Evolutionary conservation across 2,113 vertebrate genomes (phyloP).

Genomic region (Ctenodactylus gundi): DNA sequence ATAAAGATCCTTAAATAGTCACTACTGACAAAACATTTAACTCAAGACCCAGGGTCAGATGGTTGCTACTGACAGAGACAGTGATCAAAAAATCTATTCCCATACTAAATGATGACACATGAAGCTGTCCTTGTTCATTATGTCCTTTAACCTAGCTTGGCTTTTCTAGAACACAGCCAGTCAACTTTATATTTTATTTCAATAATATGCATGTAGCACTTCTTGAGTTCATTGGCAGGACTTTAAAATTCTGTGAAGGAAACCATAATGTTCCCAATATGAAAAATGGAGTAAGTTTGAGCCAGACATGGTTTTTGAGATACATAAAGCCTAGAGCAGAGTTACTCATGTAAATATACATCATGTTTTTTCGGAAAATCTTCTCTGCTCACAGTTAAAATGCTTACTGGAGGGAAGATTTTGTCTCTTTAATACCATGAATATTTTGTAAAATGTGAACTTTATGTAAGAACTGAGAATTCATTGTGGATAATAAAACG

Average conservation of each 20-base stretch:
- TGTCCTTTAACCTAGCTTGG: constrained; percentile 78
- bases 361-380: constrained; percentile 18
- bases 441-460: constrained; percentile 5
- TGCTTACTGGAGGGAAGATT: constrained; percentile 55
- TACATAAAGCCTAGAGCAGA: background rate
- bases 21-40: constrained; percentile 85
- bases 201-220: constrained; percentile 59
- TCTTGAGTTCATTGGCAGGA: too few relatives aligned
- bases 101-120: constrained; percentile 83
- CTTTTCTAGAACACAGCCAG: constrained; percentile 77
- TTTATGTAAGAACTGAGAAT: background rate
- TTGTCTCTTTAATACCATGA: background rate
- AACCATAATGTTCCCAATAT: constrained; percentile 56
- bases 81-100: constrained; percentile 82
- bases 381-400: constrained; percentile 72
- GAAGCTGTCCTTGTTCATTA: constrained; percentile 77
- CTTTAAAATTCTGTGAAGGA: constrained; percentile 71
- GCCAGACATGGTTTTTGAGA: constrained; percentile 60
- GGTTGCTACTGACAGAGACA: constrained; percentile 79
- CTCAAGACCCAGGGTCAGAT: constrained; percentile 80
- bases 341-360: constrained; percentile 59
- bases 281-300: constrained; percentile 75
- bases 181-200: constrained; percentile 73
- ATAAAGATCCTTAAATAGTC: constrained; percentile 84
- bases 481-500: background rate